Conservation (phyloP, 2,113 vertebrate species). For the Solenodon paradoxus region DNA sequence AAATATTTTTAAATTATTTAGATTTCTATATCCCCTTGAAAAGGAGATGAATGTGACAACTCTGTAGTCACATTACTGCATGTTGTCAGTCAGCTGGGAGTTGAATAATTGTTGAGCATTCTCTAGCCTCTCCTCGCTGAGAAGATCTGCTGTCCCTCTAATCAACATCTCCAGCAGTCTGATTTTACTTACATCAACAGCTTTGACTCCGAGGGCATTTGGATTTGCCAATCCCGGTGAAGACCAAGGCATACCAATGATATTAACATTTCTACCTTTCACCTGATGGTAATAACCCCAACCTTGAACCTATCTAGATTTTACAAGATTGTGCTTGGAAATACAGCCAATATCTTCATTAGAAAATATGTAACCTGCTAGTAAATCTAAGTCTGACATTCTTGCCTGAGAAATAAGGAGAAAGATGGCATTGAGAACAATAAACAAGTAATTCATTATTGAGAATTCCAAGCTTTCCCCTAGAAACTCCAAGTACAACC, state of each 20-base stretch:
- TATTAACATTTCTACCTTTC: background rate
- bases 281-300: background rate
- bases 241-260: background rate
- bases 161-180: background rate
- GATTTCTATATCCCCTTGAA: background rate
- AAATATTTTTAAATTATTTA: background rate
- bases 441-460: background rate
- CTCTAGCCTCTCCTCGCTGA: background rate
- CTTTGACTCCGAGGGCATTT: background rate
- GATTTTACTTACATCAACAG: background rate
- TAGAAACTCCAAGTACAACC: background rate
- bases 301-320: background rate
- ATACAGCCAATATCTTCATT: background rate
- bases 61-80: background rate
- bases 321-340: background rate
- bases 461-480: background rate
- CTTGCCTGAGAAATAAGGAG: background rate
- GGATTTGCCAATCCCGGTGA: background rate
- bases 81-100: background rate
- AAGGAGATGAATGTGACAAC: background rate
- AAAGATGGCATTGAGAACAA: background rate
- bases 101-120: background rate
- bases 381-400: background rate
- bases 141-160: background rate
- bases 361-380: background rate